Conservation (phyloP, 2,113 vertebrate species). For the Tetrax tetrax region DNA sequence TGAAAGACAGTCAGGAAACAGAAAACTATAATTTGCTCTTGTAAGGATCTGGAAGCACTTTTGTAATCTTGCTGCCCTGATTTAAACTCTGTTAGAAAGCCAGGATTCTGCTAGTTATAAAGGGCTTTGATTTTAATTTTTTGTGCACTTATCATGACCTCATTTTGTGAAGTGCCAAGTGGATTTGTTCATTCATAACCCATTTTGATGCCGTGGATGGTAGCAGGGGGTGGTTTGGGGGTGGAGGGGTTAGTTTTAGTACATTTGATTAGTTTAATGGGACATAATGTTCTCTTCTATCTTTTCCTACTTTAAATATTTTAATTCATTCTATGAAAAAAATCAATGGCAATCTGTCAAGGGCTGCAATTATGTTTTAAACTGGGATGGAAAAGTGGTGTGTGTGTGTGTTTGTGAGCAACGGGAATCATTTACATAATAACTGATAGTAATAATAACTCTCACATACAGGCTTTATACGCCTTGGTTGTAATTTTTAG, state of each 20-base stretch:
- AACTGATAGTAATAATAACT: slow-evolving; percentile 24
- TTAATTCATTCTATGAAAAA: slow-evolving; percentile 41
- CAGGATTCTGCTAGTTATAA: neutral
- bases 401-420: neutral
- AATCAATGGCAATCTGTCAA: slow-evolving; percentile 43
- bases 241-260: slow-evolving; percentile 32
- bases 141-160: slow-evolving; percentile 23
- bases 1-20: neutral
- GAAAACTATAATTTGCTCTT: slow-evolving; percentile 14
- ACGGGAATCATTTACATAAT: slow-evolving; percentile 39
- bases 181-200: slow-evolving; percentile 36
- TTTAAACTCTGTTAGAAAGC: slow-evolving; percentile 20
- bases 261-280: slow-evolving; percentile 51
- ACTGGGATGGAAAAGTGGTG: neutral
- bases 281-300: slow-evolving; percentile 28
- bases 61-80: neutral
- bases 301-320: slow-evolving; percentile 46
- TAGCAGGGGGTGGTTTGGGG: neutral
- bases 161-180: slow-evolving; percentile 47
- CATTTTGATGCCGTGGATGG: slow-evolving; percentile 8
- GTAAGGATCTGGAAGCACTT: neutral
- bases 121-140: slow-evolving; percentile 37
- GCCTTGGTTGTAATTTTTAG: neutral
- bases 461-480: neutral
- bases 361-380: slow-evolving; percentile 49